Percentiles rank a stretch among this genome's conserved stretches.
These are phyloP conservation scores for Sinocyclocheilus anshuiensis DNA, from an alignment of 2,113 vertebrate species.

Conservation along the genomic window DNA sequence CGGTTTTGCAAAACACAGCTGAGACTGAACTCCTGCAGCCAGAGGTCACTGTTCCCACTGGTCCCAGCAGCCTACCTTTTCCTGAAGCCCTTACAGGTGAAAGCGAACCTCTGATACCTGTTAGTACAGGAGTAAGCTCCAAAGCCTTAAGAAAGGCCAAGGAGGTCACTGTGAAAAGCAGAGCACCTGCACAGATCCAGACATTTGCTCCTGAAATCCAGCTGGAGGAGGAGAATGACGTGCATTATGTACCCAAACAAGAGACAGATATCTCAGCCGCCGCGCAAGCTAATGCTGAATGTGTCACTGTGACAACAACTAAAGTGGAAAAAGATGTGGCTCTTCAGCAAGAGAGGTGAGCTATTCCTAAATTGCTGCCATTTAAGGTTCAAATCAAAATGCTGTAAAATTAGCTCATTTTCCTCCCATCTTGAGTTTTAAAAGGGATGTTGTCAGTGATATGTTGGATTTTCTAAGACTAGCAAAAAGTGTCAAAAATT, in stretches of 20 bases:
- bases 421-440: neutral
- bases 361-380: slow-evolving; percentile 1
- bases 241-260: neutral
- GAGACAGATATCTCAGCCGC: neutral
- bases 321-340: slow-evolving; percentile 1
- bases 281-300: neutral
- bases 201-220: slow-evolving; percentile 55
- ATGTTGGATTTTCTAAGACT: neutral
- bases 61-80: neutral
- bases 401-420: neutral
- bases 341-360: slow-evolving; percentile 53
- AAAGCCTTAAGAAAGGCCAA: slow-evolving; percentile 55
- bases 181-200: slow-evolving; percentile 58
- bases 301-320: neutral
- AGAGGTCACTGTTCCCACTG: neutral
- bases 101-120: neutral
- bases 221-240: slow-evolving; percentile 8
- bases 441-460: neutral
- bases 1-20: neutral
- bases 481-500: neutral
- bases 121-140: neutral
- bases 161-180: slow-evolving; percentile 61
- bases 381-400: neutral
- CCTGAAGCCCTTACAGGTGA: neutral
- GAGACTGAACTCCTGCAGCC: slow-evolving; percentile 21